Evolutionary conservation across 2,888 invertebrate species (phyloP).

Genomic region (Eupithecia vulgata): DNA sequence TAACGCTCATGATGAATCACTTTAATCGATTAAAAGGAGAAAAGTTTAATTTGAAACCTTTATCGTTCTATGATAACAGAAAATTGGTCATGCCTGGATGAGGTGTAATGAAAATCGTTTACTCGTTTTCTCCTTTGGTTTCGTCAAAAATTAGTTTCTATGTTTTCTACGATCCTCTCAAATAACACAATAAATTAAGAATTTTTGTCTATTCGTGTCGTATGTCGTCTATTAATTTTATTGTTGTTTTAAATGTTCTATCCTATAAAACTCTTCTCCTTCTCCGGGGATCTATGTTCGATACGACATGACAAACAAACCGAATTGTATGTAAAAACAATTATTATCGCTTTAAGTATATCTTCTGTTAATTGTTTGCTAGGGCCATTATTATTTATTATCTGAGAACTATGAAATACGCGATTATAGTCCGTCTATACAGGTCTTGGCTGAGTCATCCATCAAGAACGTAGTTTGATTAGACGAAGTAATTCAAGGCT

Average conservation of each 20-base stretch:
- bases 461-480: background rate
- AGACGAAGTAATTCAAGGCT: background rate
- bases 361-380: background rate
- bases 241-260: background rate
- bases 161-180: background rate
- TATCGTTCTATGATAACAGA: background rate
- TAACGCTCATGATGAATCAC: slow-evolving; percentile 11
- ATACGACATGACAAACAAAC: background rate
- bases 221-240: no score
- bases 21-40: background rate
- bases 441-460: background rate
- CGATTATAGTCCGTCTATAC: background rate
- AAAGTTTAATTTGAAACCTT: background rate
- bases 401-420: background rate
- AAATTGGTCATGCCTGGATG: slow-evolving; percentile 1
- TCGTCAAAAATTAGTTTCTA: background rate
- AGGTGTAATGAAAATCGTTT: background rate
- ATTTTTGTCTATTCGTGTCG: background rate
- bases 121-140: background rate
- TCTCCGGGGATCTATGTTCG: no score
- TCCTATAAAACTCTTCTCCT: no score
- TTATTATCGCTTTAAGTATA: background rate
- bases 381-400: background rate
- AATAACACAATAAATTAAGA: background rate
- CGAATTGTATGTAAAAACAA: background rate